Percentiles rank a stretch among this genome's conserved stretches.
Conservation (phyloP, 2,888 invertebrate species). For the Xestobium rufovillosum region DNA sequence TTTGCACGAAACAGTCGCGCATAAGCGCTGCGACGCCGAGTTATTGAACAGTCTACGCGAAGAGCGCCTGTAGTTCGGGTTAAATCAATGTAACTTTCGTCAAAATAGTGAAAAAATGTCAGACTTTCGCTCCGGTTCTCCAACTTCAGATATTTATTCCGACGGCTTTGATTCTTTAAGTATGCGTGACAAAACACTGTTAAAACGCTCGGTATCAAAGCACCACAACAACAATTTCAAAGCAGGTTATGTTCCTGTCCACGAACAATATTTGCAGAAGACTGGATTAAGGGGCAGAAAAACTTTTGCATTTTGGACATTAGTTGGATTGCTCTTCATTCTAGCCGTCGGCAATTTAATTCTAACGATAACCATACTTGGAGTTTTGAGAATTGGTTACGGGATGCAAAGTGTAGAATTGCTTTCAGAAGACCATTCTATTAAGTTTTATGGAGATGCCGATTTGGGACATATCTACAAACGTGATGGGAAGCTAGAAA, state of each 20-base stretch:
- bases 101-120: conserved; percentile 6
- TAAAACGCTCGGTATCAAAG: conserved; percentile 32
- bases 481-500: conserved; percentile 58
- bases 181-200: conserved; percentile 33
- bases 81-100: no score
- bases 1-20: no score
- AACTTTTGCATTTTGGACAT: conserved; percentile 72
- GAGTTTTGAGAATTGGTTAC: conserved; percentile 70
- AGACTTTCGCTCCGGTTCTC: conserved; percentile 31
- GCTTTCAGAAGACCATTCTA: conserved; percentile 61
- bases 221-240: conserved; percentile 36
- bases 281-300: conserved; percentile 46
- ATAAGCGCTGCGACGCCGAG: no score
- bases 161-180: conserved; percentile 37
- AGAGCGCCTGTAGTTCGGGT: no score
- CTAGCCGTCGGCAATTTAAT: conserved; percentile 73
- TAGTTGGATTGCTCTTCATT: conserved; percentile 61
- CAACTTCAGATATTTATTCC: conserved; percentile 36
- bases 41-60: no score
- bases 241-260: conserved; percentile 37
- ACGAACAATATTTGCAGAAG: conserved; percentile 34
- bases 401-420: conserved; percentile 82
- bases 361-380: conserved; percentile 71
- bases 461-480: conserved; percentile 74
- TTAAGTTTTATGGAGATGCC: conserved; percentile 71